Evolutionary conservation across 2,113 vertebrate species (phyloP).

Genomic region (Poecile atricapillus): DNA sequence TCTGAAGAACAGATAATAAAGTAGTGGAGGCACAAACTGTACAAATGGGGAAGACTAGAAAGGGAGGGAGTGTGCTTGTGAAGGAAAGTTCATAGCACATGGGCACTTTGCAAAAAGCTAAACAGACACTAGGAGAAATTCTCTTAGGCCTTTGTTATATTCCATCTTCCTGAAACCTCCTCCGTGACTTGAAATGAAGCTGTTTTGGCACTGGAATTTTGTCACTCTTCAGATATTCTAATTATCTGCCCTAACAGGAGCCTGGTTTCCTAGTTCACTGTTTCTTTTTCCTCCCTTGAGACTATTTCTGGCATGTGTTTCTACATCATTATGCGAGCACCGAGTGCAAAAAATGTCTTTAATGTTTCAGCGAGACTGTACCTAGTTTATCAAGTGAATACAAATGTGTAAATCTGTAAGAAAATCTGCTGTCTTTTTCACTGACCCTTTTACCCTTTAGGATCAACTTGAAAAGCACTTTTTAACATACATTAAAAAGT

Average conservation of each 20-base stretch:
- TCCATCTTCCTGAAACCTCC: background rate
- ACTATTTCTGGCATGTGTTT: slow-evolving; percentile 27
- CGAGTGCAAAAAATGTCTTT: slow-evolving; percentile 10
- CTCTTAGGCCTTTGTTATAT: background rate
- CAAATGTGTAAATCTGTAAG: background rate
- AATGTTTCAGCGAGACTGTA: slow-evolving; percentile 14
- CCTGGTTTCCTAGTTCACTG: slow-evolving; percentile 32
- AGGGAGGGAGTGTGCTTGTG: background rate
- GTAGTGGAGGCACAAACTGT: background rate
- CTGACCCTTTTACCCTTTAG: background rate
- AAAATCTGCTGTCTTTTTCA: background rate
- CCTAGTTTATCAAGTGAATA: background rate
- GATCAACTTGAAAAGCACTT: background rate
- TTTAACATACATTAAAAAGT: background rate
- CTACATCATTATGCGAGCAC: slow-evolving; percentile 1
- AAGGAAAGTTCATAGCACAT: background rate
- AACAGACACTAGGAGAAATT: background rate
- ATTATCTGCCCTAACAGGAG: slow-evolving; percentile 42
- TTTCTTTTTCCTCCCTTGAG: slow-evolving; percentile 33
- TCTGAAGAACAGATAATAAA: background rate
- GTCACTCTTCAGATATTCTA: slow-evolving; percentile 49
- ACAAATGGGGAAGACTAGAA: background rate
- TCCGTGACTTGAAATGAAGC: background rate
- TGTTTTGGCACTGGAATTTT: slow-evolving; percentile 16
- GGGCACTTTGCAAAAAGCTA: background rate